These are phyloP conservation scores for Plagodis pulveraria DNA, from an alignment of 2,888 invertebrate genomes.

Conservation along the genomic window DNA sequence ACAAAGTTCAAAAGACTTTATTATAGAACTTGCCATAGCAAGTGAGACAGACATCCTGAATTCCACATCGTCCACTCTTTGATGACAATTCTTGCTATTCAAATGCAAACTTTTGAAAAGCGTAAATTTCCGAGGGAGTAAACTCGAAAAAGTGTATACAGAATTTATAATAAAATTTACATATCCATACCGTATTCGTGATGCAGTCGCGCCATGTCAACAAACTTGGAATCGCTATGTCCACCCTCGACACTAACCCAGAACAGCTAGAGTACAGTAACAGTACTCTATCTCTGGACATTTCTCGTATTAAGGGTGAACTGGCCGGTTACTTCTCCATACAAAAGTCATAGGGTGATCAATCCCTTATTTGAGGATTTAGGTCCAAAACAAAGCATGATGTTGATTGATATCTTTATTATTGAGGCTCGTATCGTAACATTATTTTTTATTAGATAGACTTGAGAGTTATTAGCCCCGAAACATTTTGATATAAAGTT, in stretches of 20 bases:
- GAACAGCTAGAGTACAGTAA: no score
- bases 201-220: slow-evolving; percentile 38
- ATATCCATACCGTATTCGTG: slow-evolving; percentile 32
- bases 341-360: no score
- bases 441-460: no score
- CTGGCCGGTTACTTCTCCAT: no score
- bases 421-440: no score
- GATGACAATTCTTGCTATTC: slow-evolving; percentile 19
- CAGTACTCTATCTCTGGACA: slow-evolving; percentile 1
- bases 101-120: slow-evolving; percentile 30
- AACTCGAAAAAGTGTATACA: slow-evolving; percentile 27
- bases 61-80: slow-evolving; percentile 15
- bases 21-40: slow-evolving; percentile 2
- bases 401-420: no score
- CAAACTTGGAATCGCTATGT: slow-evolving; percentile 32
- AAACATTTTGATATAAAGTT: no score
- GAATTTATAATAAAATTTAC: slow-evolving; percentile 31
- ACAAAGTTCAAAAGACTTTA: slow-evolving; percentile 16
- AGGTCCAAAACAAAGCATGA: no score
- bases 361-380: no score
- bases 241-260: slow-evolving; percentile 14
- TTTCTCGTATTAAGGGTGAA: no score
- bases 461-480: no score
- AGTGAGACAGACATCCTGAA: slow-evolving; percentile 2
- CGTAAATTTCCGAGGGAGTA: slow-evolving; percentile 16